Evolutionary conservation across 2,797 vertebrate species (phyloP), one percentile per base, ranked within the genome.

Genomic region (Otolemur crassicaudatus): DNA sequence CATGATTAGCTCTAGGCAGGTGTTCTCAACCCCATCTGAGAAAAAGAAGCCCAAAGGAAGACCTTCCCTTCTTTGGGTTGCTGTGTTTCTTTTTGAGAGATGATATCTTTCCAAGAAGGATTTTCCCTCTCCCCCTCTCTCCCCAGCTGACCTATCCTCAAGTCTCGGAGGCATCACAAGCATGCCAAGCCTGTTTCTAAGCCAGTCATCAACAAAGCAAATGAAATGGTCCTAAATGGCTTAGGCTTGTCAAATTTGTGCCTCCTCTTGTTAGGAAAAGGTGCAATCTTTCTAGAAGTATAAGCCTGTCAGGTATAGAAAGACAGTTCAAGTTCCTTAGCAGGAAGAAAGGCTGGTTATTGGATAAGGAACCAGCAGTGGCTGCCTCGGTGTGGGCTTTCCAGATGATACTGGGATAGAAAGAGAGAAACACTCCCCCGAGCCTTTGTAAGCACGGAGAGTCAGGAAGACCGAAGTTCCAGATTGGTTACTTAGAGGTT

Each of bases 201-300:
- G 29, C 43, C 46, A 31, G 16, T 58, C 75, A 63, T 63, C 12
- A 80, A 16, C 37, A 84, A 60, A 69, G 46, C 43, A 75, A 82
- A 80, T 40, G 22, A 90, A 76, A 76, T 61, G 34, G 3, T 31
- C 43, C 31, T 79, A 29, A 70, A 4, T 75, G 23, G 22, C 27
- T 75, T 87, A 79, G 37, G 17, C 13, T 34, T n/a, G 27, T 73
- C 14, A 65, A n/a, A 67, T 46, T 87, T 75, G 49, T 96, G 49
- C 43, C 46, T 73, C 37, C 5, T 23, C 8, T 8, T 12, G 20
- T 87, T 90, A 92, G 31, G 65, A 86, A 95, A 43, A 13, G 23
- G 3, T 37, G 81, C 31, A 58, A 27, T 56, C 40, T 86, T 70
- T 65, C 25, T 31, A 20, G 67, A 88, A 91, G 61, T 49, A 86